phyloP scores from a whole-genome alignment of 2,113 vertebrate genomes.

The Amia ocellicauda region DNA sequence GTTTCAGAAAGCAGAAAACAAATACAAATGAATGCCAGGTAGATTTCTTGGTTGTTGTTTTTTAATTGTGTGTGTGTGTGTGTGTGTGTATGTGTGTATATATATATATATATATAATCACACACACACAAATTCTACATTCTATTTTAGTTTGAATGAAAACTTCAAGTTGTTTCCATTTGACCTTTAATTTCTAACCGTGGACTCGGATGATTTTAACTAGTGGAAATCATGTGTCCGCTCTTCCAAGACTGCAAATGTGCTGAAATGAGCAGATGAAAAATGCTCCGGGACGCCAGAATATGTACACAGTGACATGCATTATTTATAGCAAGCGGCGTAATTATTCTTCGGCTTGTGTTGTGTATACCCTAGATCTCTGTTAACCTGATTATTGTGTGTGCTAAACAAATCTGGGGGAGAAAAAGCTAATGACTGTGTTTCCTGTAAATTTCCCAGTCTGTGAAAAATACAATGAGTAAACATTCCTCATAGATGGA shows the following conservation, averaged over 20 bases:
- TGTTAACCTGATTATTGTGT: constrained; percentile 24
- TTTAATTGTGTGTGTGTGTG: too few species aligned
- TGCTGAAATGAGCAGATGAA: neutral
- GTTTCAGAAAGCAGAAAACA: too few species aligned
- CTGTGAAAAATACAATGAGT: constrained; percentile 23
- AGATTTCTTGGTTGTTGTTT: too few species aligned
- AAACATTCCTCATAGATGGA: constrained; percentile 24
- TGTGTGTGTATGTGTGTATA: too few species aligned
- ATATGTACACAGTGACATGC: neutral
- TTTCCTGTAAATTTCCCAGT: constrained; percentile 31
- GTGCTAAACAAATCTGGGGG: constrained; percentile 31
- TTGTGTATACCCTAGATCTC: neutral
- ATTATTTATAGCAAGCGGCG: constrained; percentile 1
- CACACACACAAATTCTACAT: too few species aligned
- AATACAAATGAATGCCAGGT: too few species aligned
- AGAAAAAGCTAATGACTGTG: constrained; percentile 17
- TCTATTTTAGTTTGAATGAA: too few species aligned
- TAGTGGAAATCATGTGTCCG: neutral
- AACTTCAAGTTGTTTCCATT: too few species aligned
- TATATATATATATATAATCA: too few species aligned
- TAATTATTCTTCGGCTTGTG: constrained; percentile 15
- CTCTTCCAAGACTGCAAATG: neutral
- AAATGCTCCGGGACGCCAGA: neutral
- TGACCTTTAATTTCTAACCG: too few species aligned
- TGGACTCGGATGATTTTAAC: too few species aligned